phyloP scores from a whole-genome alignment of 1,140 invertebrate species.

The Listronotus bonariensis region DNA sequence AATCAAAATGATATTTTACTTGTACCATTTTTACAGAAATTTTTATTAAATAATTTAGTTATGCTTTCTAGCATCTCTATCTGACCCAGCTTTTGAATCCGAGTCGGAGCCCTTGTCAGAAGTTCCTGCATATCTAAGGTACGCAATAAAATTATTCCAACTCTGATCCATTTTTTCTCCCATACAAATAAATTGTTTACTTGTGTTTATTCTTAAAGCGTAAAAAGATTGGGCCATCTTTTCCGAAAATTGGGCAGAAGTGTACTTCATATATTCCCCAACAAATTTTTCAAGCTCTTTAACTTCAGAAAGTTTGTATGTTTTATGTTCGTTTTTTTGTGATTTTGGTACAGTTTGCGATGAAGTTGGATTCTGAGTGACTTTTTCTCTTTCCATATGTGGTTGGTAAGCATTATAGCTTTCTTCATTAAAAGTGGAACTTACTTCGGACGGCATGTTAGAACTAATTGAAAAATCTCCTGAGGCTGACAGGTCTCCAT shows the following conservation, averaged over 20 bases:
- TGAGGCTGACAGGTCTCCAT: constrained; percentile 29
- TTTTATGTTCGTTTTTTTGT: constrained; percentile 1
- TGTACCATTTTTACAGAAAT: too few relatives aligned
- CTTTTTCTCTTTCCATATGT: not conserved
- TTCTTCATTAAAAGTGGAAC: too few relatives aligned
- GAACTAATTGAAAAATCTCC: constrained; percentile 32
- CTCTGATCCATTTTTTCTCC: constrained; percentile 40
- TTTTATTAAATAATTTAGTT: too few relatives aligned
- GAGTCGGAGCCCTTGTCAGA: constrained; percentile 3
- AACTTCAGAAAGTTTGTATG: constrained; percentile 22
- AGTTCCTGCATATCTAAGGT: constrained; percentile 35
- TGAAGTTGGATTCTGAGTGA: not conserved
- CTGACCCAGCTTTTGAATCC: not conserved
- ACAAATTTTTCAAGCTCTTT: constrained; percentile 28
- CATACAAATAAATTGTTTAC: constrained; percentile 42
- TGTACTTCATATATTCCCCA: constrained; percentile 33
- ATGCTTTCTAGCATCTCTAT: too few relatives aligned
- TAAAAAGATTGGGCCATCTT: constrained; percentile 42
- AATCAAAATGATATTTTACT: too few relatives aligned
- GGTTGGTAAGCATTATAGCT: too few relatives aligned
- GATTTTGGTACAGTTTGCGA: not conserved
- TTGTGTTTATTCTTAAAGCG: constrained; percentile 35
- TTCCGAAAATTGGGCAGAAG: constrained; percentile 31
- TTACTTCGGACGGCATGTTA: not conserved
- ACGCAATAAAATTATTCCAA: constrained; percentile 43